phyloP scores from a whole-genome alignment of 2,797 vertebrate genomes.

The Melopsittacus undulatus region DNA sequence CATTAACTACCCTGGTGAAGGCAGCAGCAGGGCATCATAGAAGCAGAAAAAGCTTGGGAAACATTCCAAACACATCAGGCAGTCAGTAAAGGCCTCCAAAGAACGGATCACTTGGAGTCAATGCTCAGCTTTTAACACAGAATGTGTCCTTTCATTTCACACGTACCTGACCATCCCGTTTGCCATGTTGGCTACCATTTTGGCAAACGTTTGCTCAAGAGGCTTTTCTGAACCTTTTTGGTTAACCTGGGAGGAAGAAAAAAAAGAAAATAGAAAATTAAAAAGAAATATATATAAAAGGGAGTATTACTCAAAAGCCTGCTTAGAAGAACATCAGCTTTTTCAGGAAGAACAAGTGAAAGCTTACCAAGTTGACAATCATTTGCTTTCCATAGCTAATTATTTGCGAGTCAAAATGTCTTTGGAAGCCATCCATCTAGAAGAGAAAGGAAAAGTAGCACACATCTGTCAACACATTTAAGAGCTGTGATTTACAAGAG shows the following conservation, averaged over 20 bases:
- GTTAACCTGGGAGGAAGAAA: constrained; percentile 82
- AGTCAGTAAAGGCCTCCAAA: neutral
- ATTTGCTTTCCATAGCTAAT: constrained; percentile 95
- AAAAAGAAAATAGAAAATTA: neutral
- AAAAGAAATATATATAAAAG: neutral
- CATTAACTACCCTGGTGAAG: neutral
- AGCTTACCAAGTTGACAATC: constrained; percentile 91
- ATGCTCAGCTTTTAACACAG: neutral
- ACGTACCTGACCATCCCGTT: constrained; percentile 92
- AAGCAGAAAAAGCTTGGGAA: neutral
- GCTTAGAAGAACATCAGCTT: neutral
- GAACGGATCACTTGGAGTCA: neutral
- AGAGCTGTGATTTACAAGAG: neutral
- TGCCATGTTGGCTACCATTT: constrained; percentile 87
- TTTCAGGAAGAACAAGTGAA: neutral
- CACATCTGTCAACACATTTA: neutral
- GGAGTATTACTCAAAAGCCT: neutral
- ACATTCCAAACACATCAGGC: neutral
- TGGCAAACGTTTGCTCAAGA: constrained; percentile 88
- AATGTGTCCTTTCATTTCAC: neutral
- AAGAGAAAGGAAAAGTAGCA: constrained; percentile 11
- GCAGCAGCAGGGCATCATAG: neutral
- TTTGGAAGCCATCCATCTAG: constrained; percentile 95
- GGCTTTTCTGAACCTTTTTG: constrained; percentile 96
- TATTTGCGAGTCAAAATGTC: constrained; percentile 95